phyloP scores from a whole-genome alignment of 1,140 invertebrate species.

The Zaprionus camerounensis region DNA sequence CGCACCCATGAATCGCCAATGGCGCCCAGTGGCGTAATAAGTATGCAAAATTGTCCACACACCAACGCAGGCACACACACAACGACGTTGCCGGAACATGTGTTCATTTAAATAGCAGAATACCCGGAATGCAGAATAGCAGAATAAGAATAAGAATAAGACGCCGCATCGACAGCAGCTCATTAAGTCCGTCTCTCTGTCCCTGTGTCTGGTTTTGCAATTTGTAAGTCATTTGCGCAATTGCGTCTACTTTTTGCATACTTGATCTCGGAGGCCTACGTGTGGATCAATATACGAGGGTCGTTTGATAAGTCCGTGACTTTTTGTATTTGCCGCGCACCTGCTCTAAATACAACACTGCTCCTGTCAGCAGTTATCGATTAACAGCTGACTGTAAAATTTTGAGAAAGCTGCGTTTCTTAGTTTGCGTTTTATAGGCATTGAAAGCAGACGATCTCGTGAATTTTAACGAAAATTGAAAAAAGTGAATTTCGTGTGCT shows the following conservation, averaged over 20 bases:
- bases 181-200: constrained; percentile 18
- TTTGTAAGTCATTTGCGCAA: constrained; percentile 10
- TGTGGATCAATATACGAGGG: not conserved
- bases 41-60: constrained; percentile 49
- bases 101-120: constrained; percentile 59
- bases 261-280: not conserved
- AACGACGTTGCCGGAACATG: constrained; percentile 29
- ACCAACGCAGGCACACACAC: not conserved
- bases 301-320: no score
- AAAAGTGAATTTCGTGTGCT: no score
- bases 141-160: constrained; percentile 6
- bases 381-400: no score
- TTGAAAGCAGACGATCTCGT: no score
- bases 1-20: constrained; percentile 47
- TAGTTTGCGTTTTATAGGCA: no score
- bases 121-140: constrained; percentile 17
- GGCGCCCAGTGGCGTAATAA: constrained; percentile 17
- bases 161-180: constrained; percentile 4
- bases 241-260: constrained; percentile 7
- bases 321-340: no score
- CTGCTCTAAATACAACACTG: no score
- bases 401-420: no score
- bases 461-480: no score
- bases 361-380: no score
- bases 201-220: not conserved